Base-by-base conservation (phyloP, 2,888 invertebrate species). In the Linyphia triangularis region DNA sequence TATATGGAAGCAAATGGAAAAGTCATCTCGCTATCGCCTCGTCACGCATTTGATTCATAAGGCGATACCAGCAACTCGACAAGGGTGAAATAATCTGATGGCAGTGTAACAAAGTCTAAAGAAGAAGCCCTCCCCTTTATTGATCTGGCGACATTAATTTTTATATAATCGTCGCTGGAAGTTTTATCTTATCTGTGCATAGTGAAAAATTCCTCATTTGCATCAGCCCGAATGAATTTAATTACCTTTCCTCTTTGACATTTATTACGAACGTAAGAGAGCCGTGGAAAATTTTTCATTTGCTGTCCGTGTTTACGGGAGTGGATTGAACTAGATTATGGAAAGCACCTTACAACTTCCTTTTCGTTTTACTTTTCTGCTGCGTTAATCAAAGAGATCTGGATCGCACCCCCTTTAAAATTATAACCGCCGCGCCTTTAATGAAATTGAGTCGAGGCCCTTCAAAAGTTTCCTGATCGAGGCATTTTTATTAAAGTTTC, bases 401-500 rank as follows among this genome's bases (percentile, higher is more conserved):
- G 69, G 77, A 83, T 83, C 82, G 78, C 88, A 69, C 70, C 73
- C 78, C 84, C 75, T 73, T 88, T 88, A 88, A 83, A 88, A 88
- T 88, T 88, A 88, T 88, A 88, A 88, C 88, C 83, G 51, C 77
- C 70, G 63, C 77, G 69, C 75, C 51, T 81, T 83, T 88, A 88
- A 88, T 88, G 88, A 88, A 88, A 88, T 88, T 88, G 83, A 88
- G 88, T 82, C 88, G 72, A 88, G 78, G 65, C 69, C 82, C 88
- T 83, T 88, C 82, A 75, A 82, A 83, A 88, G 82, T 77, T 82
- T 88, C 59, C 83, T 72, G 88, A 83, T 83, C 82, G 40, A 88
- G 88, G 83, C 82, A 88, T 88, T 88, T 88, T 88, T 88, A 88
- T 88, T 88, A 88, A 88, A 88, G 83, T 83, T 83, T 61, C 88